phyloP scores from a whole-genome alignment of 2,113 vertebrate genomes.

The Bos javanicus region DNA sequence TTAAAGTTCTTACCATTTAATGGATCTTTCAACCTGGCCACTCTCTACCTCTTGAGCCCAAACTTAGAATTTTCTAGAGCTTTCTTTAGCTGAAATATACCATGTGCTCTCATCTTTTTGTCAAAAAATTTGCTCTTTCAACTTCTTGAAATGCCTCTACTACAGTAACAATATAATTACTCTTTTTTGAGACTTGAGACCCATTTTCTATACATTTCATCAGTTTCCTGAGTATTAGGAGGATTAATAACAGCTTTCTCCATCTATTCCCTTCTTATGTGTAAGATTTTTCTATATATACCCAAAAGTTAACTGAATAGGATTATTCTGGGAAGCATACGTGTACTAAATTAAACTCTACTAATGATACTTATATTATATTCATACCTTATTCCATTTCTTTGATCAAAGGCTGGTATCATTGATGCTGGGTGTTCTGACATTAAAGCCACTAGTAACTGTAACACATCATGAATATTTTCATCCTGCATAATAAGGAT shows the following conservation, averaged over 20 bases:
- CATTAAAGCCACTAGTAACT: conserved; percentile 97
- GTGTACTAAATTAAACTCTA: not conserved
- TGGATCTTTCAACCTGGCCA: not conserved
- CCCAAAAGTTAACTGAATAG: not conserved
- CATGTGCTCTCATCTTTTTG: not conserved
- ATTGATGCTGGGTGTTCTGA: conserved; percentile 97
- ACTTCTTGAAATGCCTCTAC: not conserved
- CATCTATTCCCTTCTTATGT: not conserved
- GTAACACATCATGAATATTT: conserved; percentile 97
- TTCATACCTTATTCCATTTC: conserved; percentile 96
- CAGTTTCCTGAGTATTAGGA: not conserved
- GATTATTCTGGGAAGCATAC: not conserved
- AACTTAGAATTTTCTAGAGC: not conserved
- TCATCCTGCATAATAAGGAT: conserved; percentile 88
- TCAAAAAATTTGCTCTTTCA: not conserved
- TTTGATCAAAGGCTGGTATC: conserved; percentile 98
- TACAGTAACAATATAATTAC: not conserved
- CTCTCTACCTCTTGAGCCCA: not conserved
- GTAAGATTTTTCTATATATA: not conserved
- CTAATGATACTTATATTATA: not conserved
- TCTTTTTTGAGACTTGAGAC: not conserved
- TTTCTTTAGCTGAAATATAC: not conserved
- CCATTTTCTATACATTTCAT: not conserved
- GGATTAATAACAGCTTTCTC: not conserved
- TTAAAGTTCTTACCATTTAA: not conserved